Conservation (phyloP, 2,113 vertebrate genomes). For the Cavia aperea region DNA sequence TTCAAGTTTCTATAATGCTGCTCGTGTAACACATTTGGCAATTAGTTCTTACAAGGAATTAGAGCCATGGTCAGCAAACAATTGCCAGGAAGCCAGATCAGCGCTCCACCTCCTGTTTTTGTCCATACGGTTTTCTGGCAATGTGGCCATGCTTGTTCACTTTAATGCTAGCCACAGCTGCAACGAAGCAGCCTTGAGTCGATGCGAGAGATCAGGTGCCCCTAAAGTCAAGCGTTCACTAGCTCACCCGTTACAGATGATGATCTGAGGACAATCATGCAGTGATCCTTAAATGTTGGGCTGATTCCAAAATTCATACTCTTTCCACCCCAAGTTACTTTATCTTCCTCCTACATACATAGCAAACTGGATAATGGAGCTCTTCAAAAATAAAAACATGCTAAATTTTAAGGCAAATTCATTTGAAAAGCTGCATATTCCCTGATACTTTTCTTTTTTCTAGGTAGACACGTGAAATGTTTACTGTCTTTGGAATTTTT, state of each 20-base stretch:
- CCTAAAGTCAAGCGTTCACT: too few relatives aligned
- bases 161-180: background rate
- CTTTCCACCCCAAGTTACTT: rapidly evolving
- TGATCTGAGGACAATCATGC: background rate
- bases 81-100: background rate
- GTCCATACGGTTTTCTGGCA: background rate
- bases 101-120: rapidly evolving
- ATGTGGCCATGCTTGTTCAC: background rate
- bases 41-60: background rate
- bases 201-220: rapidly evolving
- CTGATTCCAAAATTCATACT: background rate
- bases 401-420: background rate
- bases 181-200: background rate
- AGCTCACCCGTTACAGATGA: background rate
- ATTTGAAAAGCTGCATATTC: background rate
- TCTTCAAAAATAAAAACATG: background rate
- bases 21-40: background rate
- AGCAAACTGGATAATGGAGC: background rate
- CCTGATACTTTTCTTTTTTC: background rate
- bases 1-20: background rate
- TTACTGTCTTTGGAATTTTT: background rate
- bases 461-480: too few relatives aligned
- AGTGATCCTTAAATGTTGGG: background rate
- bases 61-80: background rate
- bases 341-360: background rate